Evolutionary conservation across 2,888 invertebrate species (phyloP).

Genomic region (Andrena bucephala): DNA sequence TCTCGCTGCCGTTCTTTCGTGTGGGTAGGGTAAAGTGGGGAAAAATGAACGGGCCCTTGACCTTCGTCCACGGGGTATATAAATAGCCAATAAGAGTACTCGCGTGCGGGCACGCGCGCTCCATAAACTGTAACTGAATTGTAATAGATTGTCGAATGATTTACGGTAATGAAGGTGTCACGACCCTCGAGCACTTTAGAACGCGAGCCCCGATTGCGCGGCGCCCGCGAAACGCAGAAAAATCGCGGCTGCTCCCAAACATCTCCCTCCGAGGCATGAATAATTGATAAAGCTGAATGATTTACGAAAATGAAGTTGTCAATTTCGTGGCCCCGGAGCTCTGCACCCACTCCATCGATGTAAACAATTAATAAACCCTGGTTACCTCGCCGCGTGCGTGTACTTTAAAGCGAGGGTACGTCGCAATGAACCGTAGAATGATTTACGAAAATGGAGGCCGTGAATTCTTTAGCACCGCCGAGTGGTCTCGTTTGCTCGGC

Average conservation of each 20-base stretch:
- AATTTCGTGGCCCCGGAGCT: background rate
- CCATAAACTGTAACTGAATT: slow-evolving; percentile 13
- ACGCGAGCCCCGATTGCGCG: background rate
- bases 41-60: slow-evolving; percentile 18
- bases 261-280: background rate
- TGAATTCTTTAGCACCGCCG: background rate
- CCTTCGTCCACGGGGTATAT: background rate
- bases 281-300: slow-evolving; percentile 12
- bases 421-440: background rate
- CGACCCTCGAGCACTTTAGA: slow-evolving; percentile 8
- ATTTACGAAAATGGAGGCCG: slow-evolving; percentile 7
- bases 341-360: background rate
- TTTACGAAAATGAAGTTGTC: slow-evolving; percentile 8
- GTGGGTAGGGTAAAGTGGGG: slow-evolving; percentile 7
- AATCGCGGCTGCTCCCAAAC: background rate
- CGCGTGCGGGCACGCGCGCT: background rate
- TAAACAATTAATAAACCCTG: background rate
- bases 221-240: background rate
- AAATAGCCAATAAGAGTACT: slow-evolving; percentile 34
- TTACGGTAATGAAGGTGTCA: slow-evolving; percentile 25
- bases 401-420: background rate
- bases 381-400: background rate
- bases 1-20: background rate
- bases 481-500: background rate
- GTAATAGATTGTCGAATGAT: slow-evolving; percentile 38